These are phyloP conservation scores for Caenorhabditis tropicalis DNA, from an alignment of 1,140 invertebrate species.

Conservation along the genomic window DNA sequence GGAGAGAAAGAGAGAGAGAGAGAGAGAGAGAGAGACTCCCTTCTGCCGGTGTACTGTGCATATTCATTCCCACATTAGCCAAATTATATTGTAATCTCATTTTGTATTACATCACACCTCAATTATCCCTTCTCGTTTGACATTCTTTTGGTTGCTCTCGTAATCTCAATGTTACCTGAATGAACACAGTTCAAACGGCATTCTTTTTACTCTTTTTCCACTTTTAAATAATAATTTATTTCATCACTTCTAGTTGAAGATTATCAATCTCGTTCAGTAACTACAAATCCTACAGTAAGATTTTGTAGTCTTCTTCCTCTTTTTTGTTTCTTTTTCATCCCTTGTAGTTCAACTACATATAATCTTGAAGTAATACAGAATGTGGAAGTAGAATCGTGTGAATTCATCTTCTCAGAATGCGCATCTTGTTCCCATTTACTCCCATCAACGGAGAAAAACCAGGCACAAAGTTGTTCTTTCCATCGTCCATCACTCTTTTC, in stretches of 20 bases:
- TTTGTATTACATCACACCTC: slow-evolving; percentile 24
- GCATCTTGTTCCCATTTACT: slow-evolving; percentile 37
- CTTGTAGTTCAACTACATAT: no score
- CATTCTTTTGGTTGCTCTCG: not conserved
- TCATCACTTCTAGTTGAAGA: not conserved
- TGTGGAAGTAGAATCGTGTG: slow-evolving; percentile 4
- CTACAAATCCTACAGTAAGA: not conserved
- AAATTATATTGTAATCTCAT: slow-evolving; percentile 21
- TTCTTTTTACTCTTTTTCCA: not conserved
- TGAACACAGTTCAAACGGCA: not conserved
- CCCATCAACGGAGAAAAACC: not conserved
- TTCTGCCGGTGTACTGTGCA: no score
- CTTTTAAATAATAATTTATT: no score
- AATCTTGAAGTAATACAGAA: not conserved
- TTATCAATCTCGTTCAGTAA: not conserved
- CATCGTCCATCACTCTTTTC: slow-evolving; percentile 15
- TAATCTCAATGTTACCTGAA: not conserved
- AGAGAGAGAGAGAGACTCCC: not conserved
- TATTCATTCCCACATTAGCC: slow-evolving; percentile 15
- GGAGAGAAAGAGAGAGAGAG: not conserved
- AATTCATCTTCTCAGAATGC: not conserved
- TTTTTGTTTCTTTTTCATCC: not conserved
- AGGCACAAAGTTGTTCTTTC: slow-evolving; percentile 5
- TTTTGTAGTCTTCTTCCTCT: not conserved
- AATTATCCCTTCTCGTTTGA: not conserved